Base-by-base conservation (phyloP, 2,113 vertebrate species). In the Symphodus melops region DNA sequence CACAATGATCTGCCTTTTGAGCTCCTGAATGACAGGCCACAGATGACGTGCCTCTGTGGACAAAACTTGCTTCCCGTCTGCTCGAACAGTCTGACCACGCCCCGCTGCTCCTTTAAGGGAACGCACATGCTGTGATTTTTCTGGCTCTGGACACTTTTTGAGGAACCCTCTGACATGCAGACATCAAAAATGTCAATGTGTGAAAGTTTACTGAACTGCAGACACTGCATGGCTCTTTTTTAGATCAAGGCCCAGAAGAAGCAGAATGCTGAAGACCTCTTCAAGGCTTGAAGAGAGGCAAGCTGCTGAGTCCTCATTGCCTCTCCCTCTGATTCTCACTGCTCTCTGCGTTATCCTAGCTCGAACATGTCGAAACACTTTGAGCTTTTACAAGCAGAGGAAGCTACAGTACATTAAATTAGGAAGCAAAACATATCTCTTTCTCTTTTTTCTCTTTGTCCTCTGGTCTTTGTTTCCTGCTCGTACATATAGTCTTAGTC, bases 41-140 rank as follows among this genome's bases (percentile, higher is more conserved):
- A 87, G 85, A 85, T 87, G 86, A 84, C 82, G 53, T 12, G 56
- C 69, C 81, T 77, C 72, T 37, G 59, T 57, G 77, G 87, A 82
- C 68, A 49, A 71, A 87, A 85, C 86, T 46, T 16, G 70, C 53
- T 54, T 48, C 10, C 63, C 57, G 16, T 60, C 81, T 66, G 80
- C 73, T 58, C 17, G 5, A 19, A 8, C 19, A 60, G 16, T 6
- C 9, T 46, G 62, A 85, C 68, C 62, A 20, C 20, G 60, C 69
- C 75, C 61, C 2, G 41, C 67, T 56, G 46, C 60, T 74, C 58
- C 67, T 78, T 59, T 67, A 44, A 13, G 81, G 80, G 69, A 72
- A 21, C 23, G 55, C 66, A 69, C 28, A 33, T 65, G 17, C 72
- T 69, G 28, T 36, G 56, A 17, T 44, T 75, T 82, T 37, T 28